These are phyloP conservation scores for Enteromius trimaculatus DNA, from an alignment of 2,797 vertebrate genomes.

Conservation along the genomic window DNA sequence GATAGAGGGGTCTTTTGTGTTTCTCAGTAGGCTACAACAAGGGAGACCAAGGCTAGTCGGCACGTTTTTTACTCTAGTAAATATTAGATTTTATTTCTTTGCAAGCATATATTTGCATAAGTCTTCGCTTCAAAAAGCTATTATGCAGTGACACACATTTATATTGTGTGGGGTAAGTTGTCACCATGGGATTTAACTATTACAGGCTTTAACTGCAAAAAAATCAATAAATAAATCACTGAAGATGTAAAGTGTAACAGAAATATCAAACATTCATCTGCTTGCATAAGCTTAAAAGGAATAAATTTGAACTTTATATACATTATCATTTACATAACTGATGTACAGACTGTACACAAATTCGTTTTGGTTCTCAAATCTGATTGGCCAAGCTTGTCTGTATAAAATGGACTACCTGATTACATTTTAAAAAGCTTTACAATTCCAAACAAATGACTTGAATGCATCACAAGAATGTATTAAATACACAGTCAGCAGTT, in stretches of 20 bases:
- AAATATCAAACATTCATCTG: neutral
- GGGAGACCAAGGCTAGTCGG: neutral
- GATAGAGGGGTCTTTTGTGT: neutral
- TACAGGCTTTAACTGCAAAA: neutral
- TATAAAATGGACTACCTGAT: neutral
- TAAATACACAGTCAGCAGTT: conserved; percentile 14
- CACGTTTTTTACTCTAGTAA: neutral
- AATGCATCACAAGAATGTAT: conserved; percentile 13
- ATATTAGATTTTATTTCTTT: neutral
- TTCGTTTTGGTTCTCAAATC: neutral
- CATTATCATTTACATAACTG: too few relatives aligned
- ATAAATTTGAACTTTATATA: neutral
- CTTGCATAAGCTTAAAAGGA: neutral
- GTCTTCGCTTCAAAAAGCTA: neutral
- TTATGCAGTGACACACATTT: neutral
- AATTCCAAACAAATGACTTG: neutral
- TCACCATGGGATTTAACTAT: too few relatives aligned
- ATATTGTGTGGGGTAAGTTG: neutral
- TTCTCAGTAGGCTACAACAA: neutral
- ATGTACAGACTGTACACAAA: neutral
- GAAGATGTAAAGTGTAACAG: neutral
- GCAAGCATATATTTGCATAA: neutral
- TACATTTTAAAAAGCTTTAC: neutral
- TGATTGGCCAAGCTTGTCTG: neutral
- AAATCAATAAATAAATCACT: neutral